These are phyloP conservation scores for Paramuricea clavata DNA, from an alignment of 92 coral and sea anemone species.

Conservation along the genomic window DNA sequence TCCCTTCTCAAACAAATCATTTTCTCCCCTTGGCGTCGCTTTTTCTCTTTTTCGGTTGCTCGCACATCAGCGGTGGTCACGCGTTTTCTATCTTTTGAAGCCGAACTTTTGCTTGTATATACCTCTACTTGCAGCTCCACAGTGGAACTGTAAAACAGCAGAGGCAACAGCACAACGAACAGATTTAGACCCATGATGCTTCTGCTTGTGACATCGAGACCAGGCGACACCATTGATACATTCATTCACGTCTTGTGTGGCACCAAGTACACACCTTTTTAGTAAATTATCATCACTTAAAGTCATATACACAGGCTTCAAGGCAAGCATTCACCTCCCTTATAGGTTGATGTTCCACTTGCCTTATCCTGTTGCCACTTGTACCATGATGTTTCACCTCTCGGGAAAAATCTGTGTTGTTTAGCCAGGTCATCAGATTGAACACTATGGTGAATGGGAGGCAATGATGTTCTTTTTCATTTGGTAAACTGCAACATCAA, in stretches of 20 bases:
- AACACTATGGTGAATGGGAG: slow-evolving; percentile 55
- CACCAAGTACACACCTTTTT: slow-evolving; percentile 4
- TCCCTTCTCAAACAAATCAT: background rate
- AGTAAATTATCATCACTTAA: too few relatives aligned
- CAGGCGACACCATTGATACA: slow-evolving; percentile 1
- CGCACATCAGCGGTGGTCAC: slow-evolving; percentile 10
- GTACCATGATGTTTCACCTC: slow-evolving; percentile 61
- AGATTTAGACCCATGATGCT: slow-evolving; percentile 25
- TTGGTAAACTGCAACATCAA: slow-evolving; percentile 54
- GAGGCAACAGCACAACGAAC: slow-evolving; percentile 39
- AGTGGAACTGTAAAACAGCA: slow-evolving; percentile 25
- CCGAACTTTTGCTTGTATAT: too few relatives aligned
- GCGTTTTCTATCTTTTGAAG: slow-evolving; percentile 12
- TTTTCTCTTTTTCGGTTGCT: slow-evolving; percentile 18
- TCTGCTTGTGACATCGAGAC: slow-evolving; percentile 17
- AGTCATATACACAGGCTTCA: background rate
- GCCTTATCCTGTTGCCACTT: slow-evolving; percentile 65
- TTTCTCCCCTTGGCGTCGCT: too few relatives aligned
- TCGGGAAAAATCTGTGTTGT: slow-evolving; percentile 69
- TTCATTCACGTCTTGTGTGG: slow-evolving; percentile 18
- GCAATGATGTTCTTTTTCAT: slow-evolving; percentile 68
- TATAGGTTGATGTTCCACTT: slow-evolving; percentile 24
- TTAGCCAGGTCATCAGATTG: slow-evolving; percentile 47
- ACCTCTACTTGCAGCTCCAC: slow-evolving; percentile 34
- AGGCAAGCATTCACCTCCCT: background rate